Evolutionary conservation across 2,113 vertebrate genomes (phyloP).

Genomic region (Scalopus aquaticus): DNA sequence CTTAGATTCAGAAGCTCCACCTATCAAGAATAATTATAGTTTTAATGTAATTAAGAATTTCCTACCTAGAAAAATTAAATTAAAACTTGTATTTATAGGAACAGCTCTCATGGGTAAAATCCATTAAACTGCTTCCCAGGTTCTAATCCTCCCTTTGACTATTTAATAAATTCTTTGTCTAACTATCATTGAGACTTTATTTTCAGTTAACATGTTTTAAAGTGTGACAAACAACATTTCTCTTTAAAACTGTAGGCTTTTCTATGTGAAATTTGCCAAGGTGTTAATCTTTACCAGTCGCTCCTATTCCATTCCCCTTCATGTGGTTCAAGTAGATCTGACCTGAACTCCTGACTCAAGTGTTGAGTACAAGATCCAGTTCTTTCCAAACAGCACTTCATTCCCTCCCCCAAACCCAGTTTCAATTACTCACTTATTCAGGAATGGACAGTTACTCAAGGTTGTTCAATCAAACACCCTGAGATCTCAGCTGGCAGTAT

Average conservation of each 20-base stretch:
- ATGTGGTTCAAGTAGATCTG: neutral
- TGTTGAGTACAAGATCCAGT: neutral
- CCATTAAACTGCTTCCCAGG: no score
- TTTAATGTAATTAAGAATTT: no score
- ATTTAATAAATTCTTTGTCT: no score
- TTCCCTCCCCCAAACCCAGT: neutral
- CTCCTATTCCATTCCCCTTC: neutral
- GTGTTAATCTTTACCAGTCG: neutral
- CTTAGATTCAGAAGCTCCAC: no score
- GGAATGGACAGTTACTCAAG: neutral
- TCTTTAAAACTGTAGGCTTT: neutral
- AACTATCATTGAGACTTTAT: no score
- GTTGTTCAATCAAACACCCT: neutral
- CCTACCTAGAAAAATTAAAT: no score
- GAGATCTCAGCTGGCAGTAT: neutral
- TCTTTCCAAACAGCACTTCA: neutral
- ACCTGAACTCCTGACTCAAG: neutral
- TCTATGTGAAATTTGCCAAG: neutral
- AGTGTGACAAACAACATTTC: neutral
- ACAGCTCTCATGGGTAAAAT: no score
- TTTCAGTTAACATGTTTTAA: neutral
- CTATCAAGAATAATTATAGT: no score
- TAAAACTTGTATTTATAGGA: no score
- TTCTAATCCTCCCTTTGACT: no score
- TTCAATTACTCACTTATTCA: slow-evolving; percentile 37